Conservation (phyloP, 1,140 invertebrate genomes). For the Nylanderia fulva region DNA sequence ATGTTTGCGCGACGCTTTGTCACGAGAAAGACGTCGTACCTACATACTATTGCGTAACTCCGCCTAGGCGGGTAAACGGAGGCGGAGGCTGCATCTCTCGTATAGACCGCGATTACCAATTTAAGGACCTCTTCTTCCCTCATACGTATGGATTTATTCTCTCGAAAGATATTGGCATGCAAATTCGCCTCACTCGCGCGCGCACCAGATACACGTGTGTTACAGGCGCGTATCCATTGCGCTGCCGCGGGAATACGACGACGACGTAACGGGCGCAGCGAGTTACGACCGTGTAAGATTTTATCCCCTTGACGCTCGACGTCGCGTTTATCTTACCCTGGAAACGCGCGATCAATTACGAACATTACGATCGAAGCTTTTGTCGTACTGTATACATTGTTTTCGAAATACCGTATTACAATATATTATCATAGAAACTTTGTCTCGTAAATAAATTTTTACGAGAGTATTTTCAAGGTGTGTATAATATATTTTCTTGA, state of each 20-base stretch:
- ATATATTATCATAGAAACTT: not conserved
- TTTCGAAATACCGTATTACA: not conserved
- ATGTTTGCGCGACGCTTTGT: slow-evolving; percentile 66
- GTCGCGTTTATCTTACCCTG: not conserved
- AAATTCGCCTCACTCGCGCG: slow-evolving; percentile 50
- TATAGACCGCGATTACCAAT: slow-evolving; percentile 65
- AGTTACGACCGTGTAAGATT: slow-evolving; percentile 54
- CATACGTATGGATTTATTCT: slow-evolving; percentile 66
- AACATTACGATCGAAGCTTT: not conserved
- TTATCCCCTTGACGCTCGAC: slow-evolving; percentile 2
- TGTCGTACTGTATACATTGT: not conserved
- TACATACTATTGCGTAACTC: slow-evolving; percentile 22
- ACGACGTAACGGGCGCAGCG: slow-evolving; percentile 40
- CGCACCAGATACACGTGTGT: slow-evolving; percentile 30
- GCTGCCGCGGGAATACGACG: slow-evolving; percentile 33
- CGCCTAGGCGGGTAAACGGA: slow-evolving; percentile 31
- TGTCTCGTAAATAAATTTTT: not conserved
- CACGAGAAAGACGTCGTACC: slow-evolving; percentile 62
- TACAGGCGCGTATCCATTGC: slow-evolving; percentile 45
- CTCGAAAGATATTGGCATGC: slow-evolving; percentile 52
- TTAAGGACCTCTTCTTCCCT: slow-evolving; percentile 65
- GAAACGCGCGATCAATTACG: slow-evolving; percentile 29
- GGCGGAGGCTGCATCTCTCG: slow-evolving; percentile 44
- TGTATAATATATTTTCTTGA: not conserved
- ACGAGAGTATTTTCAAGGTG: not conserved